Percentiles rank a stretch among this genome's conserved stretches.
These are phyloP conservation scores for Gorsachius magnificus DNA, from an alignment of 2,797 vertebrate genomes.

Conservation along the genomic window DNA sequence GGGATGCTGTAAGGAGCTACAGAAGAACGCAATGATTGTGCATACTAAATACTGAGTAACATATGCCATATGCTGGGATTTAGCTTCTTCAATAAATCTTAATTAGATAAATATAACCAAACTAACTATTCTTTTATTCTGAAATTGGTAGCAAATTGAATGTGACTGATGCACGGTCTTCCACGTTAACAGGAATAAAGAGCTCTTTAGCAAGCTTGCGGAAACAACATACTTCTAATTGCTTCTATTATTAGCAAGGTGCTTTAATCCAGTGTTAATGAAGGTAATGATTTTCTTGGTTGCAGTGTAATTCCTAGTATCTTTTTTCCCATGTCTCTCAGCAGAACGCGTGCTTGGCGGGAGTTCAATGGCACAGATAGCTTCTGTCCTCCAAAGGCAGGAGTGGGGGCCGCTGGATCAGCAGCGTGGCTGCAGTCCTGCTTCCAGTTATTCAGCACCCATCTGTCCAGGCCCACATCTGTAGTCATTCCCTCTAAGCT, in stretches of 20 bases:
- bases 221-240: background rate
- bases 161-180: background rate
- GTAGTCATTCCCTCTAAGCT: rapidly evolving
- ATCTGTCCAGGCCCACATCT: background rate
- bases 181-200: background rate
- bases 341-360: background rate
- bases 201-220: background rate
- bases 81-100: background rate
- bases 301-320: background rate
- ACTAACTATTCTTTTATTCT: background rate
- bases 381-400: background rate
- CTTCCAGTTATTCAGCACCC: background rate
- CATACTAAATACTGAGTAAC: background rate
- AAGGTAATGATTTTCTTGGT: background rate
- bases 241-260: slow-evolving; percentile 30
- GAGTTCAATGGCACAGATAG: background rate
- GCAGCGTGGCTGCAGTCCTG: rapidly evolving
- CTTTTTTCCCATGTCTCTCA: background rate
- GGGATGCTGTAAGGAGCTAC: background rate
- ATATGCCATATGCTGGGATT: background rate
- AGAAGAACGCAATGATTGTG: background rate
- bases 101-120: slow-evolving; percentile 35
- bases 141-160: background rate
- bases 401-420: background rate
- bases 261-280: background rate